phyloP scores from a whole-genome alignment of 2,113 vertebrate species.

The Sula dactylatra region DNA sequence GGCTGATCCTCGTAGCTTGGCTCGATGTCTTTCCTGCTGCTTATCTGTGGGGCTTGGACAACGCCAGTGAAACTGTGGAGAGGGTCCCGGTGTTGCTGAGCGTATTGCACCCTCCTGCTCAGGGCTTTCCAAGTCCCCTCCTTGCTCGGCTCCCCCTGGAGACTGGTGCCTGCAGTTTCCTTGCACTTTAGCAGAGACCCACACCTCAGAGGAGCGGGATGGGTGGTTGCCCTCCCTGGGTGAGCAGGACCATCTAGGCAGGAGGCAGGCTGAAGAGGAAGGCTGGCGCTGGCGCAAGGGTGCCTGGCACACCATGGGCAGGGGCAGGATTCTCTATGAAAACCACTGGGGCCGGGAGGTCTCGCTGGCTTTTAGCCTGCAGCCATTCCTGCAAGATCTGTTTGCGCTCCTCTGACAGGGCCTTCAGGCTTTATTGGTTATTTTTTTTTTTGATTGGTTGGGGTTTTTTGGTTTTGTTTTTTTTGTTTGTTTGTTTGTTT shows the following conservation, averaged over 20 bases:
- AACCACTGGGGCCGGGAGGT: neutral
- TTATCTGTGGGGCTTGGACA: neutral
- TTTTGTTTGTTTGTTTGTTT: neutral
- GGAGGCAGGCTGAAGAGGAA: neutral
- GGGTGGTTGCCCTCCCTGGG: neutral
- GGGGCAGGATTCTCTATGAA: neutral
- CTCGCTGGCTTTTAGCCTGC: neutral
- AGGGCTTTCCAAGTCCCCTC: neutral
- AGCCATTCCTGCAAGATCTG: neutral
- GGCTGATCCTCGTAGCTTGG: neutral
- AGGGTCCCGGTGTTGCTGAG: neutral
- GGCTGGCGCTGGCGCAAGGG: neutral
- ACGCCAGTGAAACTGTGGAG: neutral
- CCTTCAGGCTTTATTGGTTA: neutral
- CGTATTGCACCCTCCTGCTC: neutral
- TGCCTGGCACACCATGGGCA: accelerated
- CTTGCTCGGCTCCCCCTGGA: neutral
- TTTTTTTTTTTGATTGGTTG: no score
- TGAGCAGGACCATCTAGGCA: neutral
- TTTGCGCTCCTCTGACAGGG: neutral
- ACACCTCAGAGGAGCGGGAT: neutral
- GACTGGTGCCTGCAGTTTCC: neutral
- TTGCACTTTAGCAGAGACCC: neutral
- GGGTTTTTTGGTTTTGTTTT: no score
- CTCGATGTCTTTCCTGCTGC: neutral